These are phyloP conservation scores for Lophius americanus DNA, from an alignment of 2,797 vertebrate species.

Conservation along the genomic window DNA sequence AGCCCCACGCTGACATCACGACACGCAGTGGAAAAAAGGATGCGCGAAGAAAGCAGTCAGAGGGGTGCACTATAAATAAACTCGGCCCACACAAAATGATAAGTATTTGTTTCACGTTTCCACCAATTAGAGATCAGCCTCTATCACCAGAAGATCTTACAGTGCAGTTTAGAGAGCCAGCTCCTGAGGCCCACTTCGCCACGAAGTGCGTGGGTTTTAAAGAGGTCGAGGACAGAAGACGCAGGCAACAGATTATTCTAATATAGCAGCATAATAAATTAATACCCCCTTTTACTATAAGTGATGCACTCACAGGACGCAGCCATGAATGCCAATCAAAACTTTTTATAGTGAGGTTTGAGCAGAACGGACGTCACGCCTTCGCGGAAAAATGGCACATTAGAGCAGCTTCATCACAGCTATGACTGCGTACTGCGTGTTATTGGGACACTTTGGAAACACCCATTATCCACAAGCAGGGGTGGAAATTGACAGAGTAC, in stretches of 20 bases:
- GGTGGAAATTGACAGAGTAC: too few relatives aligned
- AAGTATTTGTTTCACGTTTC: slow-evolving; percentile 48
- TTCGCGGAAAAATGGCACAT: too few relatives aligned
- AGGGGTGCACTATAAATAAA: slow-evolving; percentile 71
- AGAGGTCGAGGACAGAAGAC: background rate
- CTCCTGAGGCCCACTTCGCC: background rate
- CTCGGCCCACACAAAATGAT: slow-evolving; percentile 60
- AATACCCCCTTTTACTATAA: background rate
- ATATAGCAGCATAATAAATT: background rate
- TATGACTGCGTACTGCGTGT: too few relatives aligned
- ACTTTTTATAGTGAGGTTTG: too few relatives aligned
- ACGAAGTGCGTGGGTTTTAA: slow-evolving; percentile 7
- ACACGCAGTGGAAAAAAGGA: slow-evolving; percentile 69
- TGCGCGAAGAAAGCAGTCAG: slow-evolving; percentile 67
- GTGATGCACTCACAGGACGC: too few relatives aligned
- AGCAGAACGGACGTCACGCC: too few relatives aligned
- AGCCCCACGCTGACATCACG: slow-evolving; percentile 54
- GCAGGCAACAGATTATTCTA: background rate
- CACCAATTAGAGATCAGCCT: slow-evolving; percentile 5
- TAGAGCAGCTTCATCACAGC: too few relatives aligned
- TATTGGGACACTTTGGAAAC: too few relatives aligned
- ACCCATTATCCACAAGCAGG: too few relatives aligned
- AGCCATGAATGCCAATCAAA: too few relatives aligned
- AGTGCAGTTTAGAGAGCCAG: background rate
- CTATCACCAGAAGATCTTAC: slow-evolving; percentile 9